Base-by-base conservation (phyloP, 2,888 invertebrate species). In the Chironomus riparius region DNA sequence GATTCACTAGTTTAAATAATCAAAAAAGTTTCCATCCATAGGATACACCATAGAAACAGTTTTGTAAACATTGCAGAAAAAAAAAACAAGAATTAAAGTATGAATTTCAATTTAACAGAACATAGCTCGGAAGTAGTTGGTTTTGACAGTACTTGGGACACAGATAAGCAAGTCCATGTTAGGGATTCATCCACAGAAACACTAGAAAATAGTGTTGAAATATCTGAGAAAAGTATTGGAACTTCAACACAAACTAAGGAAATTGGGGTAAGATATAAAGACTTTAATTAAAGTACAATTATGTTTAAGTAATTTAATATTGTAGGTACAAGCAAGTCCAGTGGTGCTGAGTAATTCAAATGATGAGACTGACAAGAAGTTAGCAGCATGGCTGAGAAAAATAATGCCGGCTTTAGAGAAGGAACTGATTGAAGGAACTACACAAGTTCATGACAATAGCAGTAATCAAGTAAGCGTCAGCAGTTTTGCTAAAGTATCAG, bases 121-220 rank as follows among this genome's bases (percentile, higher is more conserved):
- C 84, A 83, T 79, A 83, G 83, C 38, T 83, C 83, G 12, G 84
- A 84, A 61, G 83, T 85, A 76, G 82, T 86, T 21, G 87, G 86
- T 71, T 87, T 86, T 80, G 83, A 82, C 74, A 85, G 87, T 0
- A 82, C 83, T 47, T 84, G 84, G 81, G 83, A 82, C 77, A 79
- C 82, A 6, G 85, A 83, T 77, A 85, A 82, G 83, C 83, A 80
- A 78, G 79, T 78, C 4, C 81, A 81, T 10, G 79, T 81, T 28
- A 81, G 83, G 5, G 79, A 82, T 38, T 80, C 79, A 68, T 81
- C 81, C 69, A 82, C 80, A 1, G 80, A 79, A 38, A 81, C 81
- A 71, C 81, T 80, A 2, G 80, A 79, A 47, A 83, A 82, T 0
- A 82, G 82, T 47, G 47, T 77, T 15, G 80, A 81, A 77, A 79